These are phyloP conservation scores for Piezodorus guildinii DNA, from an alignment of 1,140 invertebrate genomes.

Conservation along the genomic window DNA sequence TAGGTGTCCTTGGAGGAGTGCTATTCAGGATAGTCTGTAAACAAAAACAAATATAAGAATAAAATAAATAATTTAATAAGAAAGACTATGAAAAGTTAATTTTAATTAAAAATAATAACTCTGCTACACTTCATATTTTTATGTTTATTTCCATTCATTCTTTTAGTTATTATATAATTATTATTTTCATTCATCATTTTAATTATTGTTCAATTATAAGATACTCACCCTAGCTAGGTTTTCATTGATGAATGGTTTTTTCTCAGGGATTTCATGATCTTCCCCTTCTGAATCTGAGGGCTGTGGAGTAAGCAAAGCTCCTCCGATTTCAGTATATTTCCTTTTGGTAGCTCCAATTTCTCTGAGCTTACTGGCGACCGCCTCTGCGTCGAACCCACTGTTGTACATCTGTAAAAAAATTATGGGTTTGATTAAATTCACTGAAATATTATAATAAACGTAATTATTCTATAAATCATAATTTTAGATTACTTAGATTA, in stretches of 20 bases:
- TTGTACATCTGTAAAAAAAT: slow-evolving; percentile 24
- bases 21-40: slow-evolving; percentile 37
- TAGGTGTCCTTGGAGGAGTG: slow-evolving; percentile 38
- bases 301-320: slow-evolving; percentile 36
- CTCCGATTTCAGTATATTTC: slow-evolving; percentile 30
- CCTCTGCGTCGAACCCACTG: slow-evolving; percentile 31
- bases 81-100: background rate
- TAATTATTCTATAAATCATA: too few relatives aligned
- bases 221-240: slow-evolving; percentile 35
- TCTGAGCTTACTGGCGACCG: slow-evolving; percentile 33
- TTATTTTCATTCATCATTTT: background rate
- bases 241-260: slow-evolving; percentile 30
- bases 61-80: background rate
- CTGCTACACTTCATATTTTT: too few relatives aligned
- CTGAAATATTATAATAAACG: too few relatives aligned
- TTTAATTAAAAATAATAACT: background rate
- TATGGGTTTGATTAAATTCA: too few relatives aligned
- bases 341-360: slow-evolving; percentile 28
- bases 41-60: slow-evolving; percentile 26
- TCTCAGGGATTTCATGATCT: slow-evolving; percentile 31
- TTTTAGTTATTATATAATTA: background rate
- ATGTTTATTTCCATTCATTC: background rate
- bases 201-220: background rate
- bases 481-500: too few relatives aligned
- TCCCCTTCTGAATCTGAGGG: slow-evolving; percentile 42